Evolutionary conservation across 2,797 vertebrate species (phyloP).

Genomic region (Malacoraja senta): DNA sequence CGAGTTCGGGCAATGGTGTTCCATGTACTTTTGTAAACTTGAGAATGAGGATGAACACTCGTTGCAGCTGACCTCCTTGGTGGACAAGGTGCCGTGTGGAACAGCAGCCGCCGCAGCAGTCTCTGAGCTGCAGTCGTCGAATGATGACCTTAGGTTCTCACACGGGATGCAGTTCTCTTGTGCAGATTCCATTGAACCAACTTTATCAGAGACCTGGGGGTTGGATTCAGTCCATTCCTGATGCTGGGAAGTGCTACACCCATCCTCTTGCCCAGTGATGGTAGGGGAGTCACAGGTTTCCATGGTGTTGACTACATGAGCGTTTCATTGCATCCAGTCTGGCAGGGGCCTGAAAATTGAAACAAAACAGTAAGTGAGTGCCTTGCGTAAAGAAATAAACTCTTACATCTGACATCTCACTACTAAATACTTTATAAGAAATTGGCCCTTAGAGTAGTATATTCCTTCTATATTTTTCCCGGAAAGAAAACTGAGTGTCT

Average conservation of each 20-base stretch:
- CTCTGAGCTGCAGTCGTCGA: conserved; percentile 57
- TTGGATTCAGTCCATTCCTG: conserved; percentile 74
- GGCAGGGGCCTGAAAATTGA: conserved; percentile 66
- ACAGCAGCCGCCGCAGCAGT: conserved; percentile 49
- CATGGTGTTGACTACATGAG: conserved; percentile 97
- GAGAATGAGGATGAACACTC: conserved; percentile 63
- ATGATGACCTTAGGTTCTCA: conserved; percentile 63
- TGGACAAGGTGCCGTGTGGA: conserved; percentile 49
- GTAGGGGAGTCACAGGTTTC: conserved; percentile 99
- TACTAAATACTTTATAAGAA: background rate
- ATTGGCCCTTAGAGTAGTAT: conserved; percentile 9
- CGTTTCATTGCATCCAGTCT: conserved; percentile 94
- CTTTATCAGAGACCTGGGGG: conserved; percentile 69
- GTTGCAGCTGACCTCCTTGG: conserved; percentile 65
- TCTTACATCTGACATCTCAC: background rate
- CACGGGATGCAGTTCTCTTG: conserved; percentile 59
- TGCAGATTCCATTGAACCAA: conserved; percentile 61
- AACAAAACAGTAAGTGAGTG: conserved; percentile 47
- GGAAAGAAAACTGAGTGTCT: background rate
- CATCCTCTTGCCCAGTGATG: conserved; percentile 99
- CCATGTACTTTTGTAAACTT: conserved; percentile 83
- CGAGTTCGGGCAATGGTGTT: conserved; percentile 83
- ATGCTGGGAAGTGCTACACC: conserved; percentile 83
- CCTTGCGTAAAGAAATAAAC: conserved; percentile 47
- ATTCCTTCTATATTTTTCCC: background rate